These are phyloP conservation scores for Drymonia ruficornis DNA, from an alignment of 2,888 invertebrate genomes.

Conservation along the genomic window DNA sequence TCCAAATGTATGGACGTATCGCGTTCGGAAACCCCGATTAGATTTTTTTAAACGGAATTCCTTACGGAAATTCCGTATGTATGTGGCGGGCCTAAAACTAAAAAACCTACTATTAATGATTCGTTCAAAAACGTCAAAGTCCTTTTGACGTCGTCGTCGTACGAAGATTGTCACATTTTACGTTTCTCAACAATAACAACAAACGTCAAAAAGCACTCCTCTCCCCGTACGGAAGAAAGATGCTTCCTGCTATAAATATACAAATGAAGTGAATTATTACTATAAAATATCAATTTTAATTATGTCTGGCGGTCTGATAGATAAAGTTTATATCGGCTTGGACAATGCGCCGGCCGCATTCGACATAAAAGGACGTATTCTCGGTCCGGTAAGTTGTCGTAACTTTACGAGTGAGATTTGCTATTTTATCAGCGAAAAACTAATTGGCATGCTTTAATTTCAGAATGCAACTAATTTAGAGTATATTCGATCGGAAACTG, in stretches of 20 bases:
- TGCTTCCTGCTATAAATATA: conserved; percentile 56
- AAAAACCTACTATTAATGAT: no score
- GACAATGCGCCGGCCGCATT: conserved; percentile 91
- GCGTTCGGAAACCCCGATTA: no score
- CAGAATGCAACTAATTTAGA: conserved; percentile 89
- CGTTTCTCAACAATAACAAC: conserved; percentile 8
- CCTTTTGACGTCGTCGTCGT: no score
- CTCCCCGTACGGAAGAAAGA: conserved; percentile 44
- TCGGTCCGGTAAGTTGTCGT: conserved; percentile 83
- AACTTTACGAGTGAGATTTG: conserved; percentile 13
- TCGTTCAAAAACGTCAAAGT: no score
- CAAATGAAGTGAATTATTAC: conserved; percentile 44
- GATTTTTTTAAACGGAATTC: no score
- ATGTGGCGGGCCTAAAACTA: no score
- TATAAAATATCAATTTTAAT: conserved; percentile 39
- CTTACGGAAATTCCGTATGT: no score
- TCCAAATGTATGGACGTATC: no score
- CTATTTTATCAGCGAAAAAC: conserved; percentile 9
- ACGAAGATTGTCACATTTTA: no score
- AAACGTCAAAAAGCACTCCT: conserved; percentile 33
- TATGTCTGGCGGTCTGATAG: conserved; percentile 82
- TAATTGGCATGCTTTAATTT: conserved; percentile 37
- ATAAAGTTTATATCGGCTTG: conserved; percentile 91
- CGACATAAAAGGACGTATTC: conserved; percentile 89
- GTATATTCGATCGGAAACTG: conserved; percentile 91